Evolutionary conservation across 2,797 vertebrate species (phyloP).

Genomic region (Champsocephalus gunnari): DNA sequence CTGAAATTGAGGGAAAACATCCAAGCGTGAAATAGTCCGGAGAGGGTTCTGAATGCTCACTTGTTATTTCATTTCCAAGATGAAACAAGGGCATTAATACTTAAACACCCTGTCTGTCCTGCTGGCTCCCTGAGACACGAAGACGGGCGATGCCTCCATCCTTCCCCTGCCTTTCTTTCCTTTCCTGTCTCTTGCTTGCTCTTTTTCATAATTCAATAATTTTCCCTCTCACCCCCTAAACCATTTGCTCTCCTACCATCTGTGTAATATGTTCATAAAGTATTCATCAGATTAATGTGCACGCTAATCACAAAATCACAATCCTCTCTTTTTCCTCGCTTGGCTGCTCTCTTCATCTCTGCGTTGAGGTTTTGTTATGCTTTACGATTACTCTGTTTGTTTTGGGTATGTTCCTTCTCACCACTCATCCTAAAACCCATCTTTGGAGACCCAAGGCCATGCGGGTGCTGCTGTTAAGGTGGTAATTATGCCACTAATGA

Average conservation of each 20-base stretch:
- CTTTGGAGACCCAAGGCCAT: conserved; percentile 36
- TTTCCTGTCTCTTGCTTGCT: conserved; percentile 29
- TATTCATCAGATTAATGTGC: conserved; percentile 43
- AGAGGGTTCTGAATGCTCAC: conserved; percentile 72
- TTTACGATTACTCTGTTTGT: conserved; percentile 38
- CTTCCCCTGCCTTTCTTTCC: conserved; percentile 29
- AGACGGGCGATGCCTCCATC: conserved; percentile 41
- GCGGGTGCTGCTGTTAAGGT: conserved; percentile 67
- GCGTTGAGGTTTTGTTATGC: conserved; percentile 22
- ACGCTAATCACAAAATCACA: conserved; percentile 38
- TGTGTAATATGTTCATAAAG: conserved; percentile 39
- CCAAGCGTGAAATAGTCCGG: conserved; percentile 83
- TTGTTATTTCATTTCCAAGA: conserved; percentile 81
- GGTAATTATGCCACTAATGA: conserved; percentile 83
- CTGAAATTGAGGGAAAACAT: conserved; percentile 79
- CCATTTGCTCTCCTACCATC: conserved; percentile 22
- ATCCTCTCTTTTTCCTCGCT: conserved; percentile 1
- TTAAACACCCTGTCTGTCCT: conserved; percentile 71
- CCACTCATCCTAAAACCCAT: conserved; percentile 19
- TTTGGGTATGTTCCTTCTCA: conserved; percentile 20
- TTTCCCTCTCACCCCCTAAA: conserved; percentile 30
- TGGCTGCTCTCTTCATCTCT: conserved; percentile 14
- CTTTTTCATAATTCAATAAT: conserved; percentile 29
- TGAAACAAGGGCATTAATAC: conserved; percentile 81
- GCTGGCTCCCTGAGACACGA: conserved; percentile 48